Evolutionary conservation across 2,888 invertebrate species (phyloP), one percentile per base, ranked within the genome.

Genomic region (Octonoba sinensis): DNA sequence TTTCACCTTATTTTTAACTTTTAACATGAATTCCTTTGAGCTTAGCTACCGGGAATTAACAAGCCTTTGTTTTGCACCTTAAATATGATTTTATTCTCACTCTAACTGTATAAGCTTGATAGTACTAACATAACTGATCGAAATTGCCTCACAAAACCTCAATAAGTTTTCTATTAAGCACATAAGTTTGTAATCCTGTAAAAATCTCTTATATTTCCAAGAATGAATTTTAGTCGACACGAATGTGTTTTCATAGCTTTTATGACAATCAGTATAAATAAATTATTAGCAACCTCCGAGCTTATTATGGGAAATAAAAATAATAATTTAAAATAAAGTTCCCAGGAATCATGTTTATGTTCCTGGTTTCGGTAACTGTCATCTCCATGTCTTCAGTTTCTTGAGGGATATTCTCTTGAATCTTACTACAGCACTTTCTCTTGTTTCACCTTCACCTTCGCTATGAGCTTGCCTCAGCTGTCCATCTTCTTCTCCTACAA

Each of bases 351-450:
- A 54, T 54, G 3, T 54, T 18, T 13, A 54, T 54, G 18, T 54
- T 4, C 57, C 20, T 18, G 13, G 18, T 57, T 27, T 15, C 16
- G 27, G 27, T 60, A 16, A 27, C 18, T 72, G 72, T 78, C 78
- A 86, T 84, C 86, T 86, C 94, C 94, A 94, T 72, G 93, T 93
- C 87, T 93, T 91, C 81, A 95, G 91, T 87, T 94, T 94, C 86
- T 93, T 89, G 84, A 94, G 89, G 0, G 94, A 94, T 69, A 94
- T 93, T 87, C 93, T 92, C 90, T 94, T 94, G 87, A 95, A 91
- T 81, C 94, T 91, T 8, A 93, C 92, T 73, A 94, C 93, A 16
- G 94, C 93, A 24, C 93, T 92, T 71, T 92, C 91, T 84, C 85
- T 84, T 54, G 90, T 90, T 75, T 92, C 92, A 59, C 91, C 91